Evolutionary conservation across 2,797 vertebrate species (phyloP), one percentile per base, ranked within the genome.

Genomic region (Myotis findleyi): DNA sequence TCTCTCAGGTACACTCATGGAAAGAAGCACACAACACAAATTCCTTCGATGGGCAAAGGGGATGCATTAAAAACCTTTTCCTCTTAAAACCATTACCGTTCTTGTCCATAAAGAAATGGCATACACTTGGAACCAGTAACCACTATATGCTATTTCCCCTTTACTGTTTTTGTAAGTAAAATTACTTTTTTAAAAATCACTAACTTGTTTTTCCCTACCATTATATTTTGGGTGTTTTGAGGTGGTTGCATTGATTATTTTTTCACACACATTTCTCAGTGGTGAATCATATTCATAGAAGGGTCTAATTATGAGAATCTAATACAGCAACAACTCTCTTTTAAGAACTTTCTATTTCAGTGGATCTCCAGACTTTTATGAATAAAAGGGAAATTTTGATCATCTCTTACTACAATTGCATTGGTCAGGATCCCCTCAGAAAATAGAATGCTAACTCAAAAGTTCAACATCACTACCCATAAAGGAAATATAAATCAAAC

Each of bases 211-310:
- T 33, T 2, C 23, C 30, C 23, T 36, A 51, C 72, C 10, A 23
- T 79, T 53, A 18, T 14, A 91, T 93, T 49, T 71, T 59, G 57
- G 14, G 17, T 71, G 8, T 41, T 6, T 36, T 90, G 51, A 89
- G 33, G 51, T 90, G 27, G 25, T 59, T 75, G 75, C 80, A 80
- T 77, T 57, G n/a, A 53, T 66, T 20, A 49, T 47, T 96, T 90
- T 95, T 68, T 36, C 38, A 77, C 33, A 73, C 13, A 11, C 83
- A 23, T 8, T 59, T 91, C 30, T 87, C 38, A 79, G 5, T 33
- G 71, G 14, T 66, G 21, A 73, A 47, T 25, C 30, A 21, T 44
- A 87, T 79, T 68, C 41, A 38, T 66, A 68, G 8, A 36, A 87
- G 59, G 33, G 16, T 47, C n/a, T 87, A 64, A 49, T 71, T 69